Conservation (phyloP, 2,113 vertebrate genomes). For the Malaclemys terrapin region DNA sequence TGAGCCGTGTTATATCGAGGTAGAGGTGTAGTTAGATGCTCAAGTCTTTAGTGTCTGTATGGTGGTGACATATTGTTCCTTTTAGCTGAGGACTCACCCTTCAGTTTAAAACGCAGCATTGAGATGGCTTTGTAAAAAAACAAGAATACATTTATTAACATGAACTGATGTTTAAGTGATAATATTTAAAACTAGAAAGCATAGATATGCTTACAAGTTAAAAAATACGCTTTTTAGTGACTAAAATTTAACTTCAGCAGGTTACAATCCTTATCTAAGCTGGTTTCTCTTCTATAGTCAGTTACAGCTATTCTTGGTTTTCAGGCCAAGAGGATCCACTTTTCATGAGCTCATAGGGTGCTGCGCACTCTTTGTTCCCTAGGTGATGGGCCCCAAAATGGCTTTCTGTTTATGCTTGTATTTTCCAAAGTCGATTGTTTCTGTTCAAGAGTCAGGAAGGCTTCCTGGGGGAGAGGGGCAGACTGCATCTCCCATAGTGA, state of each 20-base stretch:
- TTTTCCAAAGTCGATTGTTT: too few relatives aligned
- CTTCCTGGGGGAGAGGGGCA: neutral
- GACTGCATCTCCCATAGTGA: neutral
- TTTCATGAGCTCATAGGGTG: neutral
- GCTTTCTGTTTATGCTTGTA: neutral
- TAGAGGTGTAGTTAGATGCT: too few relatives aligned
- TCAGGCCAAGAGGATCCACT: neutral
- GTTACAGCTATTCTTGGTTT: neutral
- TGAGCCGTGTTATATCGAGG: too few relatives aligned
- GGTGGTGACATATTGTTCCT: neutral
- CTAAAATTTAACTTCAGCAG: neutral
- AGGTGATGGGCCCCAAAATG: neutral
- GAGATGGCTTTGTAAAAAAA: neutral
- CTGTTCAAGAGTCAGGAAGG: neutral
- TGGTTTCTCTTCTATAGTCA: neutral
- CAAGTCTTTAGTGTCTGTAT: neutral
- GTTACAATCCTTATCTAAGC: neutral
- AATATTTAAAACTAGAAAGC: neutral
- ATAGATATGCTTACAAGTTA: neutral
- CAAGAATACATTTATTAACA: neutral
- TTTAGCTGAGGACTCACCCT: neutral
- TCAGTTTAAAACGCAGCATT: neutral
- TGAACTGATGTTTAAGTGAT: neutral
- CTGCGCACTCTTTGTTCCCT: neutral
- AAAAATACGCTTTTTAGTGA: neutral